Percentiles rank a stretch among this genome's conserved stretches.
These are phyloP conservation scores for Columba livia DNA, from an alignment of 2,113 vertebrate species.

Conservation along the genomic window DNA sequence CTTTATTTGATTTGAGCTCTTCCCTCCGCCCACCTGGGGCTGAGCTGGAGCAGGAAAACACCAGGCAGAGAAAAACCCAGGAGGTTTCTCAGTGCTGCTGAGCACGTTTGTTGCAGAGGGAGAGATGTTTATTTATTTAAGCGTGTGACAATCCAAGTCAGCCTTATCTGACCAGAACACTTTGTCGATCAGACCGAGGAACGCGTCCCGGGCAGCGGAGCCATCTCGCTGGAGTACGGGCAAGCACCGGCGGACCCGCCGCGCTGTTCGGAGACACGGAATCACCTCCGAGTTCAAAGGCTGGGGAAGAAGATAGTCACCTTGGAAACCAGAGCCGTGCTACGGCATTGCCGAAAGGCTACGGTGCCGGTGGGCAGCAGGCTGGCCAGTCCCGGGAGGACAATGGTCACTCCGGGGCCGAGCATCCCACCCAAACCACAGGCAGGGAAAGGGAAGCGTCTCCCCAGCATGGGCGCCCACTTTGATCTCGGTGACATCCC, in stretches of 20 bases:
- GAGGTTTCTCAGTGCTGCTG: fast-evolving
- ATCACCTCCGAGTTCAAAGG: slow-evolving; percentile 9
- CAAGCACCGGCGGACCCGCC: not conserved
- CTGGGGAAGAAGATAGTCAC: slow-evolving; percentile 33
- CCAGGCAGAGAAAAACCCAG: not conserved
- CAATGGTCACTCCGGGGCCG: no score
- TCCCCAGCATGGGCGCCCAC: not conserved
- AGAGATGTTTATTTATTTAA: not conserved
- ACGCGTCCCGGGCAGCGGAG: not conserved
- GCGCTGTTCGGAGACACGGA: not conserved
- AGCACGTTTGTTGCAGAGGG: not conserved
- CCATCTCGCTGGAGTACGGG: not conserved
- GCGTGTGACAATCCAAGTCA: not conserved
- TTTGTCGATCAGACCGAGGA: not conserved
- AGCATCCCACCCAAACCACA: fast-evolving
- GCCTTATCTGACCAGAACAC: slow-evolving; percentile 44
- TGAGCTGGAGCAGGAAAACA: not conserved
- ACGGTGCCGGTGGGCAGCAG: no score
- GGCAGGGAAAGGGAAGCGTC: not conserved
- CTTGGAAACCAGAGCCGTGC: slow-evolving; percentile 18
- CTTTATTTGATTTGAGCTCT: not conserved
- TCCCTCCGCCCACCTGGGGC: not conserved
- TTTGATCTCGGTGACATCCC: no score
- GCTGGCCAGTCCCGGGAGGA: not conserved
- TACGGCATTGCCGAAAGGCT: no score